Evolutionary conservation across 2,888 invertebrate species (phyloP), one percentile per base, ranked within the genome.

Genomic region (Tiliacea citrago): DNA sequence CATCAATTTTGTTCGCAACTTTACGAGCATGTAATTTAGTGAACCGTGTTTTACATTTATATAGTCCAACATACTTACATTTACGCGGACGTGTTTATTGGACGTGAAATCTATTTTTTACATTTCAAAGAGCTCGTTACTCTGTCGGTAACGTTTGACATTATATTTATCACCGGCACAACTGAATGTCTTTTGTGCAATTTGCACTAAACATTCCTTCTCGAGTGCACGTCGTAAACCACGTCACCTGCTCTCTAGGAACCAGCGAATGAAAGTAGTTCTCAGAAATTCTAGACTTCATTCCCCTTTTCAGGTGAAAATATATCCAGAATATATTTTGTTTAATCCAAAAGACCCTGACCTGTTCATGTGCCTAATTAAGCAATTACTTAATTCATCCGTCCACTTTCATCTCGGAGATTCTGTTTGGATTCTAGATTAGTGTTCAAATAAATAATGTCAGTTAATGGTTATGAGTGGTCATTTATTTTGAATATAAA

Each of bases 171-270:
- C 88, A 90, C 90, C 87, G 77, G 87, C 88, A 89, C 88, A 90
- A 86, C 88, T 88, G 89, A 92, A 91, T 90, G 89, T 89, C 88
- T 89, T 90, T 87, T 83, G 88, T 81, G 88, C 90, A 91, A 91
- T 92, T 92, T 91, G 88, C 91, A 90, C 89, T 86, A 89, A 90
- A 90, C 89, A 91, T 92, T 92, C 89, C 91, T 90, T 77, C 87
- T 83, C 88, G 89, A 87, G 88, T 90, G 91, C 88, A 89, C 83
- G 89, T 90, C 91, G 91, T 94, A 93, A 93, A 94, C 88, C 88
- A 90, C 85, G 90, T 89, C 88, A 84, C 87, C 87, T 87, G 84
- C 73, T 82, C 82, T 84, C 84, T 77, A 73, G 81, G 78, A 87
- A 82, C 85, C 83, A 83, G 76, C 84, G 77, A 79, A 79, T 75